Evolutionary conservation across 2,888 invertebrate genomes (phyloP).

Genomic region (Drosophila yooni): DNA sequence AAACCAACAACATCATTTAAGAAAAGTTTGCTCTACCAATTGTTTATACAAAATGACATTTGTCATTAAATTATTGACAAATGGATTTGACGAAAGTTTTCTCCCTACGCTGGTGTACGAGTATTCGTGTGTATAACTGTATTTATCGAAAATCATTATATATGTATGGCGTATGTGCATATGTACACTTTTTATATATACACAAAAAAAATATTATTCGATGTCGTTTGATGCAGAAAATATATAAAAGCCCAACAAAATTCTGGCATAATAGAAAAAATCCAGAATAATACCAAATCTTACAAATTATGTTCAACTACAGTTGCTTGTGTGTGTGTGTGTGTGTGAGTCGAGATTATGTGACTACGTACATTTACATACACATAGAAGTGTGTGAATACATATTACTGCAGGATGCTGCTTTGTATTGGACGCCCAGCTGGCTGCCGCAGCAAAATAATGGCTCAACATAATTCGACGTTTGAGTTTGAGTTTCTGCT

Average conservation of each 20-base stretch:
- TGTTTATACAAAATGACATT: slow-evolving; percentile 9
- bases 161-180: slow-evolving; percentile 33
- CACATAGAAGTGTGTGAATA: slow-evolving; percentile 14
- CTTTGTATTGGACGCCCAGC: slow-evolving; percentile 55
- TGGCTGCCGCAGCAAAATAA: slow-evolving; percentile 59
- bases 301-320: slow-evolving; percentile 11
- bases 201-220: slow-evolving; percentile 27
- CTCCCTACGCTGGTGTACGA: slow-evolving; percentile 36
- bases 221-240: slow-evolving; percentile 6
- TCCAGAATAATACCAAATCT: slow-evolving; percentile 38
- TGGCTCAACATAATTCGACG: slow-evolving; percentile 52
- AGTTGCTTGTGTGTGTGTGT: slow-evolving; percentile 14
- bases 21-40: slow-evolving; percentile 1
- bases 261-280: slow-evolving; percentile 45
- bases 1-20: background rate
- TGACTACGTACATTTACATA: slow-evolving; percentile 42
- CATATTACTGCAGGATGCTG: slow-evolving; percentile 14
- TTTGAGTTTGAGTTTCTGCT: slow-evolving; percentile 35
- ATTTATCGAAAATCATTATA: slow-evolving; percentile 67
- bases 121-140: slow-evolving; percentile 82
- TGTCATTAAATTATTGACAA: slow-evolving; percentile 15
- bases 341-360: slow-evolving; percentile 60
- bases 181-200: slow-evolving; percentile 20
- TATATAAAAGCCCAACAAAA: slow-evolving; percentile 14
- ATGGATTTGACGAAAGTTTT: slow-evolving; percentile 43